Evolutionary conservation across 2,888 invertebrate species (phyloP).

Genomic region (Cenopis cana): DNA sequence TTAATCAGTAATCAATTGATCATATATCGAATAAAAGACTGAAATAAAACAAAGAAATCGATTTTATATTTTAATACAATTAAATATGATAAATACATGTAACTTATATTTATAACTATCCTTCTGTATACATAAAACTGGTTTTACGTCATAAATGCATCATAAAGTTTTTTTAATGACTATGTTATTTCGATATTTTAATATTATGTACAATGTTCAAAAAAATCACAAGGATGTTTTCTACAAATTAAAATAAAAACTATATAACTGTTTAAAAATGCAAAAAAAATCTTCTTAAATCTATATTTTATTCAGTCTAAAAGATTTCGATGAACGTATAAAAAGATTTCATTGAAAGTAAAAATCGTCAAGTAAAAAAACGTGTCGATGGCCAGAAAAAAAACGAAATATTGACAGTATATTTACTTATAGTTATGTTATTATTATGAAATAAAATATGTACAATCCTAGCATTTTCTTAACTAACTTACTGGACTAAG

Average conservation of each 20-base stretch:
- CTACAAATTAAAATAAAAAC: conserved; percentile 29
- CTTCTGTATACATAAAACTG: conserved; percentile 26
- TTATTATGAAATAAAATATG: conserved; percentile 30
- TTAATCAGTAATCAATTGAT: too few species aligned
- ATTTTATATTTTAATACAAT: conserved; percentile 36
- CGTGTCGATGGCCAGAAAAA: conserved; percentile 45
- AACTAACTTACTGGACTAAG: conserved; percentile 30
- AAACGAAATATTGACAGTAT: conserved; percentile 15
- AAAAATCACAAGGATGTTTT: conserved; percentile 16
- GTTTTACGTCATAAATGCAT: conserved; percentile 45
- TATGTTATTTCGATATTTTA: conserved; percentile 42
- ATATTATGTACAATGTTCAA: conserved; percentile 35
- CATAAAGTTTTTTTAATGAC: conserved; percentile 41
- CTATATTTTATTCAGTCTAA: conserved; percentile 45
- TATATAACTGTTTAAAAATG: conserved; percentile 15
- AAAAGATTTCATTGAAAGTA: neutral
- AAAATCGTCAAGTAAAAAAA: neutral
- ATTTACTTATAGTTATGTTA: neutral
- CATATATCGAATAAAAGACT: too few species aligned
- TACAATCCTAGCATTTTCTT: conserved; percentile 36
- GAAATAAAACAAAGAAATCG: conserved; percentile 9
- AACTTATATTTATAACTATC: conserved; percentile 21
- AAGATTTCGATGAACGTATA: conserved; percentile 40
- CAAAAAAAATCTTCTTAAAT: conserved; percentile 20
- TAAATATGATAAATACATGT: conserved; percentile 35